Evolutionary conservation across 2,888 invertebrate genomes (phyloP), one percentile per base, ranked within the genome.

Genomic region (Philonicus albiceps): DNA sequence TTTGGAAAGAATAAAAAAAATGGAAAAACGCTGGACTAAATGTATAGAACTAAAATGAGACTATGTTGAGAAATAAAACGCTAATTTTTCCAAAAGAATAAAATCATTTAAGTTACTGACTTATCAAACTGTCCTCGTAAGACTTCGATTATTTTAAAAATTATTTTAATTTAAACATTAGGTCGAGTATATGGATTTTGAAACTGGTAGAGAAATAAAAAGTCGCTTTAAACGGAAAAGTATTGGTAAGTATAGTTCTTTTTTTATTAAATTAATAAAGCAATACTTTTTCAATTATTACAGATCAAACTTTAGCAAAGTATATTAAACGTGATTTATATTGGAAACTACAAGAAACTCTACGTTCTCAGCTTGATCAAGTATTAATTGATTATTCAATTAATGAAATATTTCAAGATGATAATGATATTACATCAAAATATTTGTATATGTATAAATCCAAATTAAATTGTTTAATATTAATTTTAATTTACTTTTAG

Each of bases 301-400:
- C 49, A 88, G 88, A 86, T 64, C 55, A 85, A 19, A 85, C 88
- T 72, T 55, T 88, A 37, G 87, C 75, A 6, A 88, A 88, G 81
- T 78, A 88, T 34, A 31, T 88, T 27, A 86, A 87, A 83, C 75
- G 72, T 30, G 87, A 88, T 55, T 78, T 88, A 73, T 88, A 81
- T 37, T 85, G 86, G 86, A 85, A 86, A 13, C 73, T 88, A 13
- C 80, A 87, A 76, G 83, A 88, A 83, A 40, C 88, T 13, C 34
- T 88, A n/a, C 78, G 87, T 6, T 72, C 64, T n/a, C 85, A 86
- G 34, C 73, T 88, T 22, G 75, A 88, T 78, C 83, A 86, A 40
- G 88, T 88, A 11, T 53, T 88, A 37, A 16, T 86, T 34, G 88
- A 88, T 73, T 88, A 86, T 64, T 75, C 74, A 40, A 53, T 88